A percentile compares a stretch with the other conserved stretches of the same genome.
Evolutionary conservation across 2,888 invertebrate genomes (phyloP).

Genomic region (Hydraecia micacea): DNA sequence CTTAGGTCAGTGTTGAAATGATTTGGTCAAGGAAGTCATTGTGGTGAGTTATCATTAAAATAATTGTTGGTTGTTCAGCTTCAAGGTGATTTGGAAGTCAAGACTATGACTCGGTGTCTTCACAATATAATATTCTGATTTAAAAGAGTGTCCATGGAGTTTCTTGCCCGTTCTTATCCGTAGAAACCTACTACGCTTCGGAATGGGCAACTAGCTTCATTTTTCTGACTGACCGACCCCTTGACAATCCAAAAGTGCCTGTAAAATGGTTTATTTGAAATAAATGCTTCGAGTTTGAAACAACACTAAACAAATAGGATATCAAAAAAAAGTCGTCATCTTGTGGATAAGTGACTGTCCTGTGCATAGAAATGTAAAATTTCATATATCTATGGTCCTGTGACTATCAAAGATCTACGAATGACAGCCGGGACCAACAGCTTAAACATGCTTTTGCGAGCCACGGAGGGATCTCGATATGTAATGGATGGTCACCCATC

Average conservation of each 20-base stretch:
- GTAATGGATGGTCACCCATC: no score
- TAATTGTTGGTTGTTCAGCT: conserved; percentile 5
- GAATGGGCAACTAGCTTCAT: neutral
- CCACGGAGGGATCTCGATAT: no score
- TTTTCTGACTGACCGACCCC: neutral
- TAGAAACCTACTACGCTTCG: neutral
- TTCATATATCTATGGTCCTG: no score
- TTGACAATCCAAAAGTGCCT: neutral
- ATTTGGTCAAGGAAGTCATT: neutral
- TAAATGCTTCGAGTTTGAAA: neutral
- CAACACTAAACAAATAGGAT: neutral
- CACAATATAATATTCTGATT: neutral
- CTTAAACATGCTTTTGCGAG: no score
- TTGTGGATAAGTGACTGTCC: no score
- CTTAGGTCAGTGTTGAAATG: conserved; percentile 6
- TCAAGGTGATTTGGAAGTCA: neutral
- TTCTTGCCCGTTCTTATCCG: neutral
- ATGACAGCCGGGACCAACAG: no score
- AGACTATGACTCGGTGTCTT: neutral
- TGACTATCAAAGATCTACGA: no score
- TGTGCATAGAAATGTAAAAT: no score
- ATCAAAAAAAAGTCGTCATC: neutral
- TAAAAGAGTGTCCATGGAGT: neutral
- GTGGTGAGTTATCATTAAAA: neutral
- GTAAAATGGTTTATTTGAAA: neutral